A percentile compares a stretch with the other conserved stretches of the same genome.
Evolutionary conservation across 2,888 invertebrate species (phyloP).

Genomic region (Heliconius aoede): DNA sequence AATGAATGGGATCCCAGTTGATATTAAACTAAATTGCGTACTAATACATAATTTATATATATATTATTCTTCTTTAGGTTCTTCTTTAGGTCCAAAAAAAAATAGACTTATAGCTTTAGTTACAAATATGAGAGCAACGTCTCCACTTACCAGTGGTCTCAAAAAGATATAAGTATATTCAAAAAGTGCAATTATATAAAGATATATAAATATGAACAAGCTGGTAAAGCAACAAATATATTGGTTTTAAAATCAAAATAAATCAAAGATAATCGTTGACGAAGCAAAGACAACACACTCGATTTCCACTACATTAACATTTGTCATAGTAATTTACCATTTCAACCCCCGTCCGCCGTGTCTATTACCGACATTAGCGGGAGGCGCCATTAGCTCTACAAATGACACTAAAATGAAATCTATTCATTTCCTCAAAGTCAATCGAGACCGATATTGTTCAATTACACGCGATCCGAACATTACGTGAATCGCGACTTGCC

Average conservation of each 20-base stretch:
- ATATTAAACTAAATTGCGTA: neutral
- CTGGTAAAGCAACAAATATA: neutral
- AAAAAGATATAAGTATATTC: no score
- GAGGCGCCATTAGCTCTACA: conserved; percentile 80
- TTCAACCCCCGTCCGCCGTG: conserved; percentile 53
- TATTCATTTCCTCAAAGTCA: conserved; percentile 83
- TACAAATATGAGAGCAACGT: no score
- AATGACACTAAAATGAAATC: conserved; percentile 84
- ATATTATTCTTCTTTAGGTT: neutral
- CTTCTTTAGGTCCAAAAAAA: no score
- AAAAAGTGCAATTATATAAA: no score
- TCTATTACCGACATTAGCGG: conserved; percentile 68
- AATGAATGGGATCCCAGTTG: neutral
- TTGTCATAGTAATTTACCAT: conserved; percentile 60
- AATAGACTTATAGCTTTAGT: no score
- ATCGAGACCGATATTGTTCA: conserved; percentile 77
- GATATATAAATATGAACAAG: neutral
- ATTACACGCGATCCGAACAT: conserved; percentile 81
- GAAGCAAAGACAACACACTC: conserved; percentile 46
- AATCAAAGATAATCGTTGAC: conserved; percentile 32
- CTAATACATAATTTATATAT: neutral
- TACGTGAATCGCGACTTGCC: conserved; percentile 59
- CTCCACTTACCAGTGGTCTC: no score
- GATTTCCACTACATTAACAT: conserved; percentile 58
- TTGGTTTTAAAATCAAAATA: neutral